Evolutionary conservation across 2,888 invertebrate species (phyloP), one percentile per base, ranked within the genome.

Genomic region (Argyra leucocephala): DNA sequence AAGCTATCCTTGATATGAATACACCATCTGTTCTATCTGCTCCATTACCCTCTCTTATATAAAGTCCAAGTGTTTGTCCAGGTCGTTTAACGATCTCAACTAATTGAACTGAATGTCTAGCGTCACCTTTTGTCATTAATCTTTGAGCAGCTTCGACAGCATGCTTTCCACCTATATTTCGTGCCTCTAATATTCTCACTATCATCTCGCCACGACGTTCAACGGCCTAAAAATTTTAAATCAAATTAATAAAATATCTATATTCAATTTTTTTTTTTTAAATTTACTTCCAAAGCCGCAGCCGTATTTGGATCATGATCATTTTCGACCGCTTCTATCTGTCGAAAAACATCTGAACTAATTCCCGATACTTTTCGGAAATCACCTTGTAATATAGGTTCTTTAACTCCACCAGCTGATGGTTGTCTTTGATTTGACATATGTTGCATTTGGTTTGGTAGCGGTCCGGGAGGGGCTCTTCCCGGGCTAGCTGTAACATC

Each of bases 31-130:
- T 88, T 68, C 96, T 86, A 74, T 95, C 93, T 65, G 91, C 87
- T n/a, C 97, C 98, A 76, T 99, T 97, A n/a, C 98, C 97, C 85
- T 99, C 98, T 58, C 97, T 86, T 75, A 99, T 97, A 80, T 99
- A 99, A 67, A 99, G 85, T 60, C 99, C 99, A 69, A 99, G 83
- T 37, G 97, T 97, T 81, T 99, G 98, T 18, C 98, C 99, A 0
- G 99, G 99, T 73, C 97, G 86, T 81, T 99, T 99, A 71, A 99
- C 96, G 75, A 99, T 97, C 82, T 99, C 99, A 72, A 99, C 96
- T 76, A 96, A 87, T 79, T 92, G 76, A 68, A 94, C 92, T 71
- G 88, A 85, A 77, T 91, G 88, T 72, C 89, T 86, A 21, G 88
- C 83, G 71, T 80, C 80, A 65, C 78, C 77, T 68, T 79, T 79